Conservation (phyloP, 2,888 invertebrate genomes). For the Pristionchus exspectatus region DNA sequence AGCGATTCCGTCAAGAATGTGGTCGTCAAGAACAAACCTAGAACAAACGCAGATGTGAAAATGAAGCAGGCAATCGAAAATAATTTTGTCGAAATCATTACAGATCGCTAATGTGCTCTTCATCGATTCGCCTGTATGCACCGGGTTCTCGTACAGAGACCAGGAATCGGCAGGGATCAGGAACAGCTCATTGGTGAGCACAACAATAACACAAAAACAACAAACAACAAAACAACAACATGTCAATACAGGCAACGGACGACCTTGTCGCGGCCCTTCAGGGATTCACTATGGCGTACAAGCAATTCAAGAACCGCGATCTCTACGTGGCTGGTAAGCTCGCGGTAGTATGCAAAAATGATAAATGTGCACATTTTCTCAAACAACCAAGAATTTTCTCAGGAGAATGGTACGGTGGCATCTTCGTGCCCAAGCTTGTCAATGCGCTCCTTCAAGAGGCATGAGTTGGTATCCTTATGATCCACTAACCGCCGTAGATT, state of each 20-base stretch:
- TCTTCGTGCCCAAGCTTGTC: slow-evolving; percentile 80
- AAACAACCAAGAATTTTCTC: background rate
- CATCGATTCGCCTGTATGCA: slow-evolving; percentile 81
- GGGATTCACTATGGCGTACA: slow-evolving; percentile 80
- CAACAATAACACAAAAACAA: background rate
- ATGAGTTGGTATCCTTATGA: no score
- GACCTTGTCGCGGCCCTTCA: slow-evolving; percentile 80
- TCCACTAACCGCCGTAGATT: no score
- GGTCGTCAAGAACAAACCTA: no score
- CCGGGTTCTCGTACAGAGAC: slow-evolving; percentile 81
- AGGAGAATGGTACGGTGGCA: slow-evolving; percentile 74
- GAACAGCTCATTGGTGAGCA: background rate
- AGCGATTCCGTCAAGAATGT: no score
- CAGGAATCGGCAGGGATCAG: slow-evolving; percentile 63
- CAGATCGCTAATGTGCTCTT: slow-evolving; percentile 80
- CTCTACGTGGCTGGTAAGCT: slow-evolving; percentile 45
- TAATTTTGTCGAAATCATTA: background rate
- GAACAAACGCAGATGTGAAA: background rate
- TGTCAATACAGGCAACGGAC: slow-evolving; percentile 77
- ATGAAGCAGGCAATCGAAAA: no score
- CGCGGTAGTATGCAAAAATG: no score
- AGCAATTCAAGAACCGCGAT: slow-evolving; percentile 77
- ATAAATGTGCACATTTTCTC: no score
- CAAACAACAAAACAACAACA: no score
- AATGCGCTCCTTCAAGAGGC: slow-evolving; percentile 56